phyloP scores from a whole-genome alignment of 92 coral and sea anemone genomes.

The Siderastrea radians region DNA sequence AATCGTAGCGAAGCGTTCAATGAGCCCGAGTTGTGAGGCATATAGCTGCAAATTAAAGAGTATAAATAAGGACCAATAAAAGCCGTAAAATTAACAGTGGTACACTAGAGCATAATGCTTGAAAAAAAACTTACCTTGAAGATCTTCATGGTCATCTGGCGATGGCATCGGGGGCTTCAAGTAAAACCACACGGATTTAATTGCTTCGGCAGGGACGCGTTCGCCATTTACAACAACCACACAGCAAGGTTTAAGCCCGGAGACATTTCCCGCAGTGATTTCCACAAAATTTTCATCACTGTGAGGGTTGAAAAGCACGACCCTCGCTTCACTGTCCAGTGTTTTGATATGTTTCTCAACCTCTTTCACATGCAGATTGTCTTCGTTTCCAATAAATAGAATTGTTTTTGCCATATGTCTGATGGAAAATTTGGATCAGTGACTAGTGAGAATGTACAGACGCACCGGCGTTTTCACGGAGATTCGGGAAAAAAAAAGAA shows the following conservation, averaged over 20 bases:
- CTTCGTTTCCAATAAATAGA: slow-evolving; percentile 43
- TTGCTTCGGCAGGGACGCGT: slow-evolving; percentile 31
- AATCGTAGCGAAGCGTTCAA: too few species aligned
- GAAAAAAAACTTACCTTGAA: not conserved
- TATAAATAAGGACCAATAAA: too few species aligned
- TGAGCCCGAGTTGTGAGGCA: too few species aligned
- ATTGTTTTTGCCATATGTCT: not conserved
- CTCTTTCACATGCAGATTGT: slow-evolving; percentile 52
- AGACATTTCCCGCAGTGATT: slow-evolving; percentile 11
- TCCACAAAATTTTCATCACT: slow-evolving; percentile 38
- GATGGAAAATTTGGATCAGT: too few species aligned
- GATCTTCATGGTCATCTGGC: slow-evolving; percentile 9
- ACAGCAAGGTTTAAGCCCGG: not conserved
- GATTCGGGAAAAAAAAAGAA: too few species aligned
- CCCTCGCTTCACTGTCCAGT: slow-evolving; percentile 48
- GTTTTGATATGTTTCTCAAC: slow-evolving; percentile 35
- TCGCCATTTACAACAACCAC: slow-evolving; percentile 43
- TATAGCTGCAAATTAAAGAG: too few species aligned
- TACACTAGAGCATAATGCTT: too few species aligned
- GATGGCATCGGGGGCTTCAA: slow-evolving; percentile 45
- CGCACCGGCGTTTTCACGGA: too few species aligned
- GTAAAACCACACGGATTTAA: slow-evolving; percentile 57
- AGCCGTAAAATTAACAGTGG: too few species aligned
- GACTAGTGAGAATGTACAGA: too few species aligned
- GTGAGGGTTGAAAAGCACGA: slow-evolving; percentile 55